A percentile compares a stretch with the other conserved stretches of the same genome.
Evolutionary conservation across 1,140 invertebrate species (phyloP).

Genomic region (Drosophila lacertosa): DNA sequence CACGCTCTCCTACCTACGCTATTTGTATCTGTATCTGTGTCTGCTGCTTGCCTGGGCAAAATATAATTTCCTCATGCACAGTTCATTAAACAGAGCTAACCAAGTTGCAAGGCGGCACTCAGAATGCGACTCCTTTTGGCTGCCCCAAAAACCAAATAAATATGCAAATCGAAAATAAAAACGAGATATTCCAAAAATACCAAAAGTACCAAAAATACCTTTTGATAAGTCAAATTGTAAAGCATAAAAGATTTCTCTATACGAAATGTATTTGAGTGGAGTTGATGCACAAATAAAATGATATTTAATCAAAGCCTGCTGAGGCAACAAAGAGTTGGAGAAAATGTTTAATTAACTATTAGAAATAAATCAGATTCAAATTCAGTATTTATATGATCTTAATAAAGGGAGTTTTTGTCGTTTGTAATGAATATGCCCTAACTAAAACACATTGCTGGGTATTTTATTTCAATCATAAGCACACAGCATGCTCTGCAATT

Average conservation of each 20-base stretch:
- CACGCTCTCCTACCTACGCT: not conserved
- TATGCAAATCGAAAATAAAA: slow-evolving; percentile 45
- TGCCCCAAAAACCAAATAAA: slow-evolving; percentile 33
- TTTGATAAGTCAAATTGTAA: not conserved
- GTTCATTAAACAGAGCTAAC: slow-evolving; percentile 77
- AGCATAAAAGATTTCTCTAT: no score
- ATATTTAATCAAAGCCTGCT: no score
- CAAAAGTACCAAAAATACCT: not conserved
- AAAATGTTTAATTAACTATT: no score
- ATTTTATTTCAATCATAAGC: slow-evolving; percentile 14
- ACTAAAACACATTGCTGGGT: not conserved
- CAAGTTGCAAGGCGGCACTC: slow-evolving; percentile 62
- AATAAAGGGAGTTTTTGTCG: no score
- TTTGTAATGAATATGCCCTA: not conserved
- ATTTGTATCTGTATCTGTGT: slow-evolving; percentile 20
- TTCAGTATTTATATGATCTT: not conserved
- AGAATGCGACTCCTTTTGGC: slow-evolving; percentile 6
- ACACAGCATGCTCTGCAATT: slow-evolving; percentile 18
- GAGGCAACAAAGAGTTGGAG: no score
- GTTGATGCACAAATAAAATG: no score
- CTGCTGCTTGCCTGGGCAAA: slow-evolving; percentile 62
- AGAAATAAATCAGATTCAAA: no score
- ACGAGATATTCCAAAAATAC: no score
- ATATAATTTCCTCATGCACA: slow-evolving; percentile 77
- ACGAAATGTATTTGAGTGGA: no score